Evolutionary conservation across 1,140 invertebrate genomes (phyloP), one percentile per base, ranked within the genome.

Genomic region (Branchinecta lynchi): DNA sequence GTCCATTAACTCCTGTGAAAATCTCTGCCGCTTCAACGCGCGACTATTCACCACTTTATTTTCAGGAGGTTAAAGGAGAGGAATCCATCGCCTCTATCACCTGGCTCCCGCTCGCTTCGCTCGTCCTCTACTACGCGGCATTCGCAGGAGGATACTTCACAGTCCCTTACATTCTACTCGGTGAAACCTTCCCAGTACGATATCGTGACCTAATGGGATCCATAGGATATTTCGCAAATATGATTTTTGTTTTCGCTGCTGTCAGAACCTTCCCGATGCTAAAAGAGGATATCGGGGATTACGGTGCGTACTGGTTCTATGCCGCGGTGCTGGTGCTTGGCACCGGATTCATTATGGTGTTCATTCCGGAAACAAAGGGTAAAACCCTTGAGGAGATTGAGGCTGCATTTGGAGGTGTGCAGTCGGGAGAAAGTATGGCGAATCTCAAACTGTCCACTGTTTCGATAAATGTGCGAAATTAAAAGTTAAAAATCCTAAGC

Each of bases 41-140:
- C 32, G 32, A 1, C 32, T 32, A 32, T 5, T 32, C 32, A 32
- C 32, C 32, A 32, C 32, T 32, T 32, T 32, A 32, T 32, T 32
- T 32, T 32, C 32, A 71, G 73, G 74, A 80, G 12, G 67, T 69
- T 7, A 72, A 66, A 43, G 72, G 75, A 9, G 60, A 65, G 10
- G n/a, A 65, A 8, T 82, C 88, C 71, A 69, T 74, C 77, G 75
- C 77, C 20, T 72, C 77, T 10, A 81, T 86, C 73, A 87, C 87
- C 15, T 92, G 87, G 87, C 73, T 96, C 45, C 91, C 92, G 2
- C 77, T 97, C 0, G 79, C 81, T 7, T 88, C 87, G 75, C 85
- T 95, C 67, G 86, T 94, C 12, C 76, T 92, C 8, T 96, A 90
- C 77, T 88, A 95, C 0, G 79, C 93, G 44, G 89, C 89, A 21